Base-by-base conservation (phyloP, 2,797 vertebrate species). In the Poeciliopsis turneri region DNA sequence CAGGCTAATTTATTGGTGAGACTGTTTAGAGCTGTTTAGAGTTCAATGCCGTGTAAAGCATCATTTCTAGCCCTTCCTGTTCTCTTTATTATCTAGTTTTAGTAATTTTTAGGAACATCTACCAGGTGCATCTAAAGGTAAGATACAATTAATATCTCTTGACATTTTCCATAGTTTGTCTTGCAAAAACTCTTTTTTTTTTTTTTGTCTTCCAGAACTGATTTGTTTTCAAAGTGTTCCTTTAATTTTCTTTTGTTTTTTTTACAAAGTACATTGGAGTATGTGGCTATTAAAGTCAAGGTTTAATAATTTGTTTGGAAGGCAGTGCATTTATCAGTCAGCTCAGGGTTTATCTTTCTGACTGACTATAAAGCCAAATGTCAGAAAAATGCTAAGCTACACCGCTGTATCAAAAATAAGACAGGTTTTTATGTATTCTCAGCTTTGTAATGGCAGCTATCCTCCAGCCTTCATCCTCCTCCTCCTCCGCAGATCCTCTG, bases 361-460 rank as follows among this genome's bases (percentile, higher is more conserved):
- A 16, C 1, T 1, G n/a, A 28, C 41, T 9, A 16, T 16, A 46
- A 28, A 70, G 13, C 28, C n/a, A 70, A 46, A 70, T 28, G 25
- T 28, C 41, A 28, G 5, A 70, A 45, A 28, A n/a, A 43, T n/a
- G 23, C 66, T 69, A 25, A 69, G 2, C 11, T n/a, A 33, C 46
- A n/a, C 30, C 57, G 53, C 20, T n/a, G 33, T 45, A 41, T 23
- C 20, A 47, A 57, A 69, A 15, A 39, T 18, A 43, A n/a, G 51
- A 30, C 41, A 23, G 11, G 55, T 59, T 76, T 82, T 39, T 84
- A 75, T 86, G 75, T 18, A 39, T 45, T 83, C 73, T 76, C 81
- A 69, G 16, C 80, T 87, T 79, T 86, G 85, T 90, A 90, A 92
- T 91, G 86, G 89, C 88, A 80, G 84, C 88, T 88, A 70, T 84